Evolutionary conservation across 1,140 invertebrate species (phyloP).

Genomic region (Zeugodacus cucurbitae): DNA sequence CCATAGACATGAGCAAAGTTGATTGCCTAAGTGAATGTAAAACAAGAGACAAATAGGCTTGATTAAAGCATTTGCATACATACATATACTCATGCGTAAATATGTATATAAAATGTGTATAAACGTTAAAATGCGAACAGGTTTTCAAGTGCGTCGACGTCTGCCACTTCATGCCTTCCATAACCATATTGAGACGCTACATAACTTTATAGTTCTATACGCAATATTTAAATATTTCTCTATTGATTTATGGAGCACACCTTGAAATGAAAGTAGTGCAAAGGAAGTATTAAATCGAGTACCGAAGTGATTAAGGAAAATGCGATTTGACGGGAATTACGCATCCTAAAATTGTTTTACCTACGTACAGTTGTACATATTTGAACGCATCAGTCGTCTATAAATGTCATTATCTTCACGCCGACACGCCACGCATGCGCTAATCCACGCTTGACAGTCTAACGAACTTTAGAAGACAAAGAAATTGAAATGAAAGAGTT

Average conservation of each 20-base stretch:
- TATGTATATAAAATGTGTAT: background rate
- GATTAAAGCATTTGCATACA: background rate
- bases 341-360: background rate
- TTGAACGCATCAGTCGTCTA: background rate
- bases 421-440: background rate
- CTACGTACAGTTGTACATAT: background rate
- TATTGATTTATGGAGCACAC: background rate
- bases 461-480: conserved; percentile 15
- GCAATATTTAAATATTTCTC: background rate
- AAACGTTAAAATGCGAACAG: background rate
- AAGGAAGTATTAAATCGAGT: conserved; percentile 1
- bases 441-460: background rate
- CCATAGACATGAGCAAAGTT: background rate
- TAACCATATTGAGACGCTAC: background rate
- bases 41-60: background rate
- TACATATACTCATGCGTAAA: background rate
- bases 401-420: background rate
- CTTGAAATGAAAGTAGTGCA: background rate
- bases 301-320: background rate
- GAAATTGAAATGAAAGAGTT: background rate
- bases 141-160: conserved; percentile 20
- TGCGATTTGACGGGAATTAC: background rate
- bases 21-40: background rate
- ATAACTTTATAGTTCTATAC: background rate
- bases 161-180: background rate